Percentiles rank a stretch among this genome's conserved stretches.
phyloP scores from a whole-genome alignment of 1,140 invertebrate genomes.

The Sinella curviseta region DNA sequence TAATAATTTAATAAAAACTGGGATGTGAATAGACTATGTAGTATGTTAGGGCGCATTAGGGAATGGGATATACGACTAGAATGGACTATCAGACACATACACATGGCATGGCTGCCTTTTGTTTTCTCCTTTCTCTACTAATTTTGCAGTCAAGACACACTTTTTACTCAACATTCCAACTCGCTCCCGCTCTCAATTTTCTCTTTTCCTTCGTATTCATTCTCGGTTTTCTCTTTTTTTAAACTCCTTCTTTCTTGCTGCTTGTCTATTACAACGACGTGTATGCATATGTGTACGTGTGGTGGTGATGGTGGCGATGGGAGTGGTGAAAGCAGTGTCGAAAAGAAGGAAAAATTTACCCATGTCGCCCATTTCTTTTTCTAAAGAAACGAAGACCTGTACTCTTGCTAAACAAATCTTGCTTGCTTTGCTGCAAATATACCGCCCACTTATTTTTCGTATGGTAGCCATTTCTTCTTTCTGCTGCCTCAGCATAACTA shows the following conservation, averaged over 20 bases:
- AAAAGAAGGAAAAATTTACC: neutral
- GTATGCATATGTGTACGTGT: neutral
- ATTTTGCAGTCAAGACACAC: conserved; percentile 4
- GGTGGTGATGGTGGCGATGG: neutral
- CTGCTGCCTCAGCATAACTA: too few relatives aligned
- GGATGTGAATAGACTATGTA: too few relatives aligned
- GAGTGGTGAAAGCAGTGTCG: neutral
- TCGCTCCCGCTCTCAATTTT: too few relatives aligned
- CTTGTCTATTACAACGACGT: neutral
- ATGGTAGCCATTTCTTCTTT: too few relatives aligned
- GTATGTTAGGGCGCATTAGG: too few relatives aligned
- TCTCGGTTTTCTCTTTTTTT: neutral
- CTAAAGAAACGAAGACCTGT: too few relatives aligned
- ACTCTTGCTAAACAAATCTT: too few relatives aligned
- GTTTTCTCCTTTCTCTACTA: neutral
- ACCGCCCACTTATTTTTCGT: too few relatives aligned
- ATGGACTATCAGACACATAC: neutral
- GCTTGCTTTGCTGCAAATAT: too few relatives aligned
- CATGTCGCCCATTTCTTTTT: neutral
- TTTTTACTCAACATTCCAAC: neutral
- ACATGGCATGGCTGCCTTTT: neutral
- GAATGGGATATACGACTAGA: too few relatives aligned
- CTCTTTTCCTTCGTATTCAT: too few relatives aligned
- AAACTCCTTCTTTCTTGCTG: neutral
- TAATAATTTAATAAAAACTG: neutral